These are phyloP conservation scores for Myiothlypis chrysogaster DNA, from an alignment of 2,797 vertebrate genomes.

Conservation along the genomic window DNA sequence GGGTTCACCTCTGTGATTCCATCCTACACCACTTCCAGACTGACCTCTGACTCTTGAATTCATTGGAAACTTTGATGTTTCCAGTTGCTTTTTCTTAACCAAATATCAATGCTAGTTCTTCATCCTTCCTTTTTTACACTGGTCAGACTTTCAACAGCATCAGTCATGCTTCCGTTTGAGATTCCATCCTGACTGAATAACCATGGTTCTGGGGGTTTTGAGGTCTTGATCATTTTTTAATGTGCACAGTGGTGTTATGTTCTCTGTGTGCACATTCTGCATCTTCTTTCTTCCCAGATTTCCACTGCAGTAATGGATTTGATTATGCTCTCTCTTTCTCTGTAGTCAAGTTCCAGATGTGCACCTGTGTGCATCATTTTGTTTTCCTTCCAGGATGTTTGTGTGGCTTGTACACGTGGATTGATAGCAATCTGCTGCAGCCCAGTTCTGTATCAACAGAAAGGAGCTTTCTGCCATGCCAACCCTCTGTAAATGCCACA, in stretches of 20 bases:
- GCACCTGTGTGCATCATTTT: neutral
- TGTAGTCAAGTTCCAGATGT: neutral
- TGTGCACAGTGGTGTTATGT: fast-evolving
- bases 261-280: neutral
- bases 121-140: neutral
- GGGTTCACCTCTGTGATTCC: neutral
- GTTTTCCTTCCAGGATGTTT: neutral
- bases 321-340: neutral
- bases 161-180: fast-evolving
- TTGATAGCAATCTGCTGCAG: neutral
- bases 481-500: neutral
- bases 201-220: fast-evolving
- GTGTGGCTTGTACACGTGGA: neutral
- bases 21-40: neutral
- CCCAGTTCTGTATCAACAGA: neutral
- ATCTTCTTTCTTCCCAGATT: neutral
- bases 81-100: neutral
- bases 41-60: neutral
- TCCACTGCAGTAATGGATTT: neutral
- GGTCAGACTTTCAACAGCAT: fast-evolving
- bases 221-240: neutral
- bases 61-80: neutral
- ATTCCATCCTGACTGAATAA: neutral
- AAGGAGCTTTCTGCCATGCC: neutral
- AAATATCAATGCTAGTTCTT: neutral